phyloP scores from a whole-genome alignment of 2,113 vertebrate species.

The Thoracochromis brauschi region DNA sequence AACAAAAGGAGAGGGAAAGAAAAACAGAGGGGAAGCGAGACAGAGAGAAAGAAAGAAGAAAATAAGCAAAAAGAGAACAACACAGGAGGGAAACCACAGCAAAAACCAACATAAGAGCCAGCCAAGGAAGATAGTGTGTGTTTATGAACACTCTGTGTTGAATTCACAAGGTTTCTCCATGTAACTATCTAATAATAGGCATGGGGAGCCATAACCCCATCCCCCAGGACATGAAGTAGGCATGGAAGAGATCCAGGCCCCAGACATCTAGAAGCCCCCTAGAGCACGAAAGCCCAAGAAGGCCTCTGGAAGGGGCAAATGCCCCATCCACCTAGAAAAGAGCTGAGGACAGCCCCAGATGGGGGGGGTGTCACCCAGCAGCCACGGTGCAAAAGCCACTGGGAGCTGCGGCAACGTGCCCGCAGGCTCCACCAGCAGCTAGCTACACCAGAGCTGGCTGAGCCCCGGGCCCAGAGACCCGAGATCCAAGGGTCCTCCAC shows the following conservation, averaged over 20 bases:
- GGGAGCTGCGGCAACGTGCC: background rate
- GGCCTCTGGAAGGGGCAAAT: background rate
- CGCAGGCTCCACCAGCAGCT: background rate
- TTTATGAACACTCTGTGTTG: background rate
- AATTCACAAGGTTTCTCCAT: background rate
- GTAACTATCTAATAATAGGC: background rate
- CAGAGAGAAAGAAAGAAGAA: background rate
- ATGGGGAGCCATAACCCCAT: background rate
- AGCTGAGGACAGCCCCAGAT: background rate
- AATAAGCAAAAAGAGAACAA: background rate
- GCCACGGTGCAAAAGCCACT: background rate
- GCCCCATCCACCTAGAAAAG: background rate
- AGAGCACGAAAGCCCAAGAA: background rate
- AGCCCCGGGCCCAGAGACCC: background rate
- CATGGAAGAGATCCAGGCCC: background rate
- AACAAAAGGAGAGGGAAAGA: background rate
- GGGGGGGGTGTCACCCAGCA: background rate
- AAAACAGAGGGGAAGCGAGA: background rate
- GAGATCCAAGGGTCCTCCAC: background rate
- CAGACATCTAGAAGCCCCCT: background rate
- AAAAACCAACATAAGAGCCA: background rate
- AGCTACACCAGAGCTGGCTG: background rate
- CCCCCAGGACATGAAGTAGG: rapidly evolving
- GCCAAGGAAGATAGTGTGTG: background rate
- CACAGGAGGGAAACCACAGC: background rate